Evolutionary conservation across 2,113 vertebrate genomes (phyloP).

Genomic region (Crocuta crocuta): DNA sequence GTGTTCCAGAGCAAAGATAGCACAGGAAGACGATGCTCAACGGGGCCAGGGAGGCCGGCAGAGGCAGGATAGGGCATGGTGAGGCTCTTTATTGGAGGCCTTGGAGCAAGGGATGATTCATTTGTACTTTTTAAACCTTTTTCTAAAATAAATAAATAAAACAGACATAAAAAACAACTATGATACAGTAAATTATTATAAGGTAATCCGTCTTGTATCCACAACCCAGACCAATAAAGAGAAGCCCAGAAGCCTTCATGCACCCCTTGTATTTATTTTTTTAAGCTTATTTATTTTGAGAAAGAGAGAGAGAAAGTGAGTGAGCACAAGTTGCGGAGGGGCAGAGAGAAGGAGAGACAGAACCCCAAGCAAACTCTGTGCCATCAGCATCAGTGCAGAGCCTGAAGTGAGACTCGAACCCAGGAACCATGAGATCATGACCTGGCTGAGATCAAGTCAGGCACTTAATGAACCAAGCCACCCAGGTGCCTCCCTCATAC

Average conservation of each 20-base stretch:
- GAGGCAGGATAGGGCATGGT: accelerated
- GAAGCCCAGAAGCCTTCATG: not conserved
- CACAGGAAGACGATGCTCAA: not conserved
- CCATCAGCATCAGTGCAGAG: too few species aligned
- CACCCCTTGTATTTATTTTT: not conserved
- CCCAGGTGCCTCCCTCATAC: too few species aligned
- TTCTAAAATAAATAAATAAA: not conserved
- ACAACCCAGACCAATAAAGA: not conserved
- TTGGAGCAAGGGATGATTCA: not conserved
- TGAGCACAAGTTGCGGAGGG: too few species aligned
- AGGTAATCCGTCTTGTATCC: not conserved
- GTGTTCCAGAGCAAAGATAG: not conserved
- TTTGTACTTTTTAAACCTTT: not conserved
- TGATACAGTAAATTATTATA: not conserved
- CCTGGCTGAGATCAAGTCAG: too few species aligned
- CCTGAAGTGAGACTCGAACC: too few species aligned
- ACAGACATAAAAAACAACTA: not conserved
- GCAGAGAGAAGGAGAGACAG: too few species aligned
- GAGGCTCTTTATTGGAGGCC: not conserved
- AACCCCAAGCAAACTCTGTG: too few species aligned
- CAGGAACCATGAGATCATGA: too few species aligned
- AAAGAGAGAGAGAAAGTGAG: too few species aligned
- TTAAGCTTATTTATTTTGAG: too few species aligned
- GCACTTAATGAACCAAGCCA: too few species aligned
- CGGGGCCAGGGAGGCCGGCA: not conserved